Base-by-base conservation (phyloP, 64 coral and sea anemone species). In the Porites lutea region DNA sequence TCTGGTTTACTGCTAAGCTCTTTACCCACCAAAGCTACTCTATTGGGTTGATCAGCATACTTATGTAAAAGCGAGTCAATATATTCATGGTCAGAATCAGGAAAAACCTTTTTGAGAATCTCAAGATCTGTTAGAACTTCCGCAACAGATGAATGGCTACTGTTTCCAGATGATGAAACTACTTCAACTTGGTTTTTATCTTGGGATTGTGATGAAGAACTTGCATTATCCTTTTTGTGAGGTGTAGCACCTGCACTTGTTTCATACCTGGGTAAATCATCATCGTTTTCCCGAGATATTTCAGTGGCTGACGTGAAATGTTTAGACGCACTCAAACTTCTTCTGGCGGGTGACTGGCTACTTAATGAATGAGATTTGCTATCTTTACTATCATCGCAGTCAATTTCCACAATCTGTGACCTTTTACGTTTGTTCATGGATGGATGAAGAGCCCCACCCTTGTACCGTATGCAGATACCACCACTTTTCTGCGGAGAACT, bases 1-100 rank as follows among this genome's bases (percentile, higher is more conserved):
- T 20, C 15, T 5, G 23, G 15, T n/a, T 65, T 91, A 46, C n/a
- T 60, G 37, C 51, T 59, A 2, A 91, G 81, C 46, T 91, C 89
- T 62, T 84, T 83, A 9, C 81, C 81, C 13, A 91, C 89, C 59
- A 83, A 45, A 3, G 89, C 79, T 51, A 91, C 79, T 14, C 70
- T 51, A 46, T 82, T 71, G 7, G 68, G 79, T 23, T 84, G 15
- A 81, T 75, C 77, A 2, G 68, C 71, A 18, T 72, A 75, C 43
- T 91, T 67, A 3, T 91, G 79, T 46, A 91, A 82, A 60, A 73
- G 71, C 1, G 37, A 83, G 20, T 44, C 50, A 19, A 91, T 84
- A 52, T 64, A 63, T 13, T 59, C 59, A 4, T 69, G 69, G 14
- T 91, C 89, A 37, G 54, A 58, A 5, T 82, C 77, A 18, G 89